phyloP scores from a whole-genome alignment of 2,888 invertebrate species.

The Troglohyphantes excavatus region DNA sequence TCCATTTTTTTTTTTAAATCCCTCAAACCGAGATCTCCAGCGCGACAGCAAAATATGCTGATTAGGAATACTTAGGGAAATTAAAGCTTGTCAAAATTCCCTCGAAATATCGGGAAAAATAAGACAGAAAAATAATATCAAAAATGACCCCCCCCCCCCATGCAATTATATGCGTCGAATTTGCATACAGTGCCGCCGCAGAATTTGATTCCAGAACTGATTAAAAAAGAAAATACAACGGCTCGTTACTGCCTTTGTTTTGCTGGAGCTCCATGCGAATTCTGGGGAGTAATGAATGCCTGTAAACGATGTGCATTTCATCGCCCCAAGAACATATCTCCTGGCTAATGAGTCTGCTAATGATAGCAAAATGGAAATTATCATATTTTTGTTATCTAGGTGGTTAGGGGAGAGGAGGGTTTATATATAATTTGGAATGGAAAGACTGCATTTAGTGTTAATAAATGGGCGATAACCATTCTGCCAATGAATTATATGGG shows the following conservation, averaged over 20 bases:
- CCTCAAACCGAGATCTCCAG: too few relatives aligned
- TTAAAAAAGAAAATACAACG: conserved; percentile 39
- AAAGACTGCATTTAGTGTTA: conserved; percentile 23
- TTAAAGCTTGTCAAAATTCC: conserved; percentile 60
- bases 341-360: conserved; percentile 53
- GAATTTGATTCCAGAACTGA: conserved; percentile 44
- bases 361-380: conserved; percentile 59
- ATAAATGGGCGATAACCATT: conserved; percentile 18
- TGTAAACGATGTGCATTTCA: conserved; percentile 57
- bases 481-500: neutral
- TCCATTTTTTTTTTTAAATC: too few relatives aligned
- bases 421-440: conserved; percentile 16
- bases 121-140: conserved; percentile 21
- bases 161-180: conserved; percentile 41
- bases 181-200: conserved; percentile 38
- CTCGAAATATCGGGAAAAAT: conserved; percentile 36
- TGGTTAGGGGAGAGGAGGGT: conserved; percentile 6
- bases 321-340: conserved; percentile 27
- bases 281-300: conserved; percentile 49
- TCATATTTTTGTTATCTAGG: conserved; percentile 29
- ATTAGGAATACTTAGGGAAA: conserved; percentile 55
- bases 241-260: conserved; percentile 43
- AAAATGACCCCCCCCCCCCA: conserved; percentile 27
- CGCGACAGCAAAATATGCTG: conserved; percentile 23
- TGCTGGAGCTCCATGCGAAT: neutral